Evolutionary conservation across 64 coral and sea anemone species (phyloP).

Genomic region (Montipora efflorescens): DNA sequence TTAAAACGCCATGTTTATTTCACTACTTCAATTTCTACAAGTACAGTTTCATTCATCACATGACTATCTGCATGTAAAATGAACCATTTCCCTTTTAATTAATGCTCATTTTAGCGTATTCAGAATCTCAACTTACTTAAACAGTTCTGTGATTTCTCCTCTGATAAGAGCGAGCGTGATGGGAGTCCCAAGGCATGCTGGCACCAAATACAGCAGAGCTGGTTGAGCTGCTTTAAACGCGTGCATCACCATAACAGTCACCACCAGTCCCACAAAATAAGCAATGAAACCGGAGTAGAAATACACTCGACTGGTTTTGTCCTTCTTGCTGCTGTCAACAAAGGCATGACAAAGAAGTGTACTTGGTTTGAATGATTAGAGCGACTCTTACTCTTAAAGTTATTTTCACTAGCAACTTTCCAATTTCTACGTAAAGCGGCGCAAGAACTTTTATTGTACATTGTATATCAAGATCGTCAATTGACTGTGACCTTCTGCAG

Average conservation of each 20-base stretch:
- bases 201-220: conserved; percentile 96
- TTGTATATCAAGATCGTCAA: no score
- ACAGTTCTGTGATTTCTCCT: conserved; percentile 89
- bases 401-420: neutral
- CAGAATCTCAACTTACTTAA: conserved; percentile 73
- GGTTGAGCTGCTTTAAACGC: conserved; percentile 97
- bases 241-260: conserved; percentile 98
- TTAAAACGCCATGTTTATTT: no score
- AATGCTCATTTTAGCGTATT: no score
- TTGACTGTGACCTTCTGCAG: no score
- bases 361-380: no score
- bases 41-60: no score
- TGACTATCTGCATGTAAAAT: no score
- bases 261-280: conserved; percentile 92
- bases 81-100: no score
- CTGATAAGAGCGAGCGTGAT: conserved; percentile 75
- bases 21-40: no score
- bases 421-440: neutral
- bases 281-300: conserved; percentile 96
- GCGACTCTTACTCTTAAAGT: no score
- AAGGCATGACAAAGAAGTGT: neutral
- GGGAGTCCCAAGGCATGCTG: conserved; percentile 96
- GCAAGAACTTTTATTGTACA: no score
- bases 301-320: conserved; percentile 69
- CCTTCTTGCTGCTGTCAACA: conserved; percentile 77